phyloP scores from a whole-genome alignment of 1,140 invertebrate species.

The Hyles euphorbiae region DNA sequence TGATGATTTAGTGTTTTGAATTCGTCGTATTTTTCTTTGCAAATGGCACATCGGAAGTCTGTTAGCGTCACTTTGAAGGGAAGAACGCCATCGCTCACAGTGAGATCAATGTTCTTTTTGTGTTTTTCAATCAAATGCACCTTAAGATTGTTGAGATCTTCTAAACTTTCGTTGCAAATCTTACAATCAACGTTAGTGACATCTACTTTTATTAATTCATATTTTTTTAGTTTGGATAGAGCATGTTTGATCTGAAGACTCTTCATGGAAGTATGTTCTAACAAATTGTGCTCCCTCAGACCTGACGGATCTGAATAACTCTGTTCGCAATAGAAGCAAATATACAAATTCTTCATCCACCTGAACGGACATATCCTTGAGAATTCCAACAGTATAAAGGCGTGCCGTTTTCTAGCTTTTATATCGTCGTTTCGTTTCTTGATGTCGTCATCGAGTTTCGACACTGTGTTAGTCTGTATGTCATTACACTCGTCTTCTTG shows the following conservation, averaged over 20 bases:
- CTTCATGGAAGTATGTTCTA: constrained; percentile 31
- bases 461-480: constrained; percentile 6
- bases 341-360: constrained; percentile 60
- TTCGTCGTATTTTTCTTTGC: constrained; percentile 59
- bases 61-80: constrained; percentile 53
- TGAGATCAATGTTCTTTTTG: constrained; percentile 40
- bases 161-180: constrained; percentile 36
- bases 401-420: constrained; percentile 42
- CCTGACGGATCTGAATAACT: constrained; percentile 42
- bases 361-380: constrained; percentile 59
- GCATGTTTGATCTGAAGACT: constrained; percentile 35
- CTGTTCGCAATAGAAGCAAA: constrained; percentile 57
- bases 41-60: constrained; percentile 58
- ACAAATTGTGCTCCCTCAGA: constrained; percentile 43
- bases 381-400: constrained; percentile 42
- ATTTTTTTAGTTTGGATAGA: constrained; percentile 47
- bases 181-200: constrained; percentile 50
- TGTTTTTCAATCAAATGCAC: constrained; percentile 44
- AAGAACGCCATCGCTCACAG: constrained; percentile 43
- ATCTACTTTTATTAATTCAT: constrained; percentile 60
- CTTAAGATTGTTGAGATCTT: constrained; percentile 36
- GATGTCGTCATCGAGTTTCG: constrained; percentile 11
- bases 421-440: constrained; percentile 32
- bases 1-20: constrained; percentile 67
- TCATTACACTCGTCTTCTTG: constrained; percentile 16